phyloP scores from a whole-genome alignment of 2,113 vertebrate genomes.

The Triplophysa siluroides region DNA sequence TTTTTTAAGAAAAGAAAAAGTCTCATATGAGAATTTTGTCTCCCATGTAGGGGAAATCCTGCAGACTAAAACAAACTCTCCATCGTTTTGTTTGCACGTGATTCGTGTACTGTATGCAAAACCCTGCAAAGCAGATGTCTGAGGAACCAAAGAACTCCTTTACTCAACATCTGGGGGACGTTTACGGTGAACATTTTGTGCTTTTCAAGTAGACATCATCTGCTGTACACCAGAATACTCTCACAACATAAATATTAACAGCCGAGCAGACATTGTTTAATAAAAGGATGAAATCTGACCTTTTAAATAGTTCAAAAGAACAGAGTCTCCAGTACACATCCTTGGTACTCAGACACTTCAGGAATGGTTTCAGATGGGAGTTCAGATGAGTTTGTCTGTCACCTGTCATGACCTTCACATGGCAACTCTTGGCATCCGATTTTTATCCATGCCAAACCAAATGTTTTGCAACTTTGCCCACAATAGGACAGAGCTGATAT shows the following conservation, averaged over 20 bases:
- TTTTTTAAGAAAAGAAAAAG: no score
- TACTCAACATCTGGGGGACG: slow-evolving; percentile 5
- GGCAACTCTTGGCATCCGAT: slow-evolving; percentile 7
- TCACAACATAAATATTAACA: neutral
- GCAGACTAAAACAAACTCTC: neutral
- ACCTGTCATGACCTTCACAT: neutral
- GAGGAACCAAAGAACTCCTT: neutral
- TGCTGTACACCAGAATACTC: neutral
- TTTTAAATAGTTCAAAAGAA: neutral
- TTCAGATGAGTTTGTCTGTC: no score
- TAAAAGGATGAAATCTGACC: neutral
- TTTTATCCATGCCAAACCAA: neutral
- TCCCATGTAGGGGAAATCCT: neutral
- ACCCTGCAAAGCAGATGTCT: neutral
- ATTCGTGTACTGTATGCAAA: neutral
- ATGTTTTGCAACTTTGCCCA: neutral
- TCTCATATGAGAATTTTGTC: no score
- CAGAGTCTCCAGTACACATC: neutral
- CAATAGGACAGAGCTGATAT: neutral
- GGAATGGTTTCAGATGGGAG: slow-evolving; percentile 9
- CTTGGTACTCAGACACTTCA: neutral
- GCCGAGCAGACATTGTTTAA: neutral
- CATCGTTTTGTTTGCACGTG: neutral
- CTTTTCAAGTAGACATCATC: neutral
- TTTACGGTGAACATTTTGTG: neutral